These are phyloP conservation scores for Leptopilina boulardi DNA, from an alignment of 1,140 invertebrate species.

Conservation along the genomic window DNA sequence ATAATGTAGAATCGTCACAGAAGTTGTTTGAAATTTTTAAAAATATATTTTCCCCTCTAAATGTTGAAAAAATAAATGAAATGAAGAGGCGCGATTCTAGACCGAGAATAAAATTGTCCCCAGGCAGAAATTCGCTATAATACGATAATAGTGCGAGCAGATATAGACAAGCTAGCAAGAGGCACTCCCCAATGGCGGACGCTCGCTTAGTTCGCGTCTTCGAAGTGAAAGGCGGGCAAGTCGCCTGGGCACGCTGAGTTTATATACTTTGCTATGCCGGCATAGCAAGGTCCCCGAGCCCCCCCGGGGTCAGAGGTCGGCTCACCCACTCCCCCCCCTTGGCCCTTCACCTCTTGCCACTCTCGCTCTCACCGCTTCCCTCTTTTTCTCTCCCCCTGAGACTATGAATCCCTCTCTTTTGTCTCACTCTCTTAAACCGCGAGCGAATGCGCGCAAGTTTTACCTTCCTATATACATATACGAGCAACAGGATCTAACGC, in stretches of 20 bases:
- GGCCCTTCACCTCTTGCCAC: slow-evolving; percentile 55
- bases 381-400: slow-evolving; percentile 34
- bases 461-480: neutral
- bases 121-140: slow-evolving; percentile 68
- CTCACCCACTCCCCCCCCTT: slow-evolving; percentile 71
- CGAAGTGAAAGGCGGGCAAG: slow-evolving; percentile 75
- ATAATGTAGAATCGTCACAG: too few relatives aligned
- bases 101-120: slow-evolving; percentile 65
- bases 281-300: slow-evolving; percentile 70
- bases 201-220: slow-evolving; percentile 68
- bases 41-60: neutral
- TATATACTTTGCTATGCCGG: slow-evolving; percentile 69
- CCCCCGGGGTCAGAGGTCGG: slow-evolving; percentile 72
- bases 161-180: slow-evolving; percentile 44
- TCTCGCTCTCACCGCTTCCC: slow-evolving; percentile 42
- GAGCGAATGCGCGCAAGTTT: slow-evolving; percentile 27
- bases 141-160: slow-evolving; percentile 70
- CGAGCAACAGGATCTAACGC: slow-evolving; percentile 40
- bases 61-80: neutral
- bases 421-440: slow-evolving; percentile 21
- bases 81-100: slow-evolving; percentile 23
- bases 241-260: slow-evolving; percentile 66
- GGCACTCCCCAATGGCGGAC: slow-evolving; percentile 63
- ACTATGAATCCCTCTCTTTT: neutral
- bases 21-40: too few relatives aligned